phyloP scores from a whole-genome alignment of 2,888 invertebrate genomes.

The Machimus atricapillus region DNA sequence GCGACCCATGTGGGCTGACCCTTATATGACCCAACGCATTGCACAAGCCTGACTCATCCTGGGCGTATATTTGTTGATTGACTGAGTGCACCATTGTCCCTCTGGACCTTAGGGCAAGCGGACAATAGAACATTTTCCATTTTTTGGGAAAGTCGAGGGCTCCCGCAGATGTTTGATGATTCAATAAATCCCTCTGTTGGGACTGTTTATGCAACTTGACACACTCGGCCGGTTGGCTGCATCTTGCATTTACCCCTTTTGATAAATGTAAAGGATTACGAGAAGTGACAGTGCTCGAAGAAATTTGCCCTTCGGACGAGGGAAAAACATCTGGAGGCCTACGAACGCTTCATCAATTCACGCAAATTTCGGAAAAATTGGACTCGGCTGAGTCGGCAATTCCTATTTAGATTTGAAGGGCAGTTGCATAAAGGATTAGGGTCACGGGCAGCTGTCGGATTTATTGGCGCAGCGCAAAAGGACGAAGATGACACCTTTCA shows the following conservation, averaged over 20 bases:
- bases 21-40: background rate
- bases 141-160: constrained; percentile 1
- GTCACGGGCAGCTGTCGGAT: constrained; percentile 42
- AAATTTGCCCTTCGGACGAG: background rate
- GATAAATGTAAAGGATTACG: constrained; percentile 17
- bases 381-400: constrained; percentile 3
- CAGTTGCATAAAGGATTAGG: constrained; percentile 42
- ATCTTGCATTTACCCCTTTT: background rate
- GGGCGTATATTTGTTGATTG: constrained; percentile 18
- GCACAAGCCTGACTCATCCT: constrained; percentile 30
- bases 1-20: constrained; percentile 28
- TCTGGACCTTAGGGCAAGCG: background rate
- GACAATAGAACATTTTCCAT: background rate
- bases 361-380: constrained; percentile 28
- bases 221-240: constrained; percentile 2
- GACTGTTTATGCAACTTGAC: constrained; percentile 39
- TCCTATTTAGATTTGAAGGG: constrained; percentile 32
- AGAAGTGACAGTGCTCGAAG: background rate
- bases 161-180: constrained; percentile 40
- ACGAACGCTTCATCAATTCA: background rate
- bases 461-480: constrained; percentile 13
- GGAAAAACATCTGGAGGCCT: background rate
- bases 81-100: background rate
- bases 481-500: constrained; percentile 35
- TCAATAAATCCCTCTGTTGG: constrained; percentile 27